Base-by-base conservation (phyloP, 2,888 invertebrate genomes). In the Acrobeloides nanus region DNA sequence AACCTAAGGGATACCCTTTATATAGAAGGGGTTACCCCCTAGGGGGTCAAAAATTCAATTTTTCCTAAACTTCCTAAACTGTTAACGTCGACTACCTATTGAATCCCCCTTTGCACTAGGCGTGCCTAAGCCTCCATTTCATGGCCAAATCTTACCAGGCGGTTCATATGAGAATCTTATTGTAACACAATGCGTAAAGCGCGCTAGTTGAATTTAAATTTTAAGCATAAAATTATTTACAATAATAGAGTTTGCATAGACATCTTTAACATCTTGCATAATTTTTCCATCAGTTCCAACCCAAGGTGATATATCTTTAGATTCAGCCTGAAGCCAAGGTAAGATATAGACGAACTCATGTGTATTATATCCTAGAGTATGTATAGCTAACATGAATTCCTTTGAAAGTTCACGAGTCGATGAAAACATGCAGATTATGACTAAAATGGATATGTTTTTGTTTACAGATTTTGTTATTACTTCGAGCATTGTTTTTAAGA, bases 291-390 rank as follows among this genome's bases (percentile, higher is more conserved):
- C 71, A 6, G 62, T 41, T 20, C 71, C 71, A 17, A 65, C 61
- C 71, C 71, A 71, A 4, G 71, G 71, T 17, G 67, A 57, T 18
- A 62, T 46, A 58, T 55, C 70, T 59, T 72, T 52, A 37, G 56
- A 59, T 20, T 68, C 71, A 32, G 68, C 64, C 47, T 64, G 67
- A 15, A 70, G 53, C 70, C 70, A 70, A 1, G 70, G 70, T 4
- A 70, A 52, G 18, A 70, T 58, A 59, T 56, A 68, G 15, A 66
- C 70, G 39, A 60, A 70, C 7, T 70, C 67, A 42, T 63, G 60
- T 25, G 55, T 61, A 47, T 68, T 67, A 50, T 65, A 51, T 25
- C 57, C 55, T 24, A 59, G 47, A 10, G 41, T 43, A 23, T 50
- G 55, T 10, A 60, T 57, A 1, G 68, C 69, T 38, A 63, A 58